A percentile compares a stretch with the other conserved stretches of the same genome.
phyloP scores from a whole-genome alignment of 1,140 invertebrate genomes.

The Heliothis virescens region DNA sequence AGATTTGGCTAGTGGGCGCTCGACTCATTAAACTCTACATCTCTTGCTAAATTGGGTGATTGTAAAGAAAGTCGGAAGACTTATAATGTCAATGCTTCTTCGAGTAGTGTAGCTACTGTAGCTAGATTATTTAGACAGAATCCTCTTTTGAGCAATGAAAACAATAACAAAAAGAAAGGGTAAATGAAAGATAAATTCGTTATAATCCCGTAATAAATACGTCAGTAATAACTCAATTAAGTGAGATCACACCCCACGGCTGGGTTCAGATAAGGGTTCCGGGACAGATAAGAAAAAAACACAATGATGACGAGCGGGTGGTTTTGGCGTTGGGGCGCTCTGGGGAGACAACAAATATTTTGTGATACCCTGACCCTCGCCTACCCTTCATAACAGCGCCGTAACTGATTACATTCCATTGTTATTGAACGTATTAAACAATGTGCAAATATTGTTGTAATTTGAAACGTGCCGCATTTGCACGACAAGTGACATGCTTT shows the following conservation, averaged over 20 bases:
- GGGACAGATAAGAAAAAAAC: constrained; percentile 66
- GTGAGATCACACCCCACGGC: constrained; percentile 69
- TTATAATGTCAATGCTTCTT: too few relatives aligned
- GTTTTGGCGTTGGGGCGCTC: constrained; percentile 59
- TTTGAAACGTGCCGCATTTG: constrained; percentile 18
- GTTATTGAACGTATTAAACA: constrained; percentile 72
- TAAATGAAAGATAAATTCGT: constrained; percentile 46
- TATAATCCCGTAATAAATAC: constrained; percentile 73
- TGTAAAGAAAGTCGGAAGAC: neutral
- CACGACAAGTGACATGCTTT: constrained; percentile 21
- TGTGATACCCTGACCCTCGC: constrained; percentile 66
- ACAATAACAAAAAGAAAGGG: constrained; percentile 23
- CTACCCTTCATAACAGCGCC: constrained; percentile 69
- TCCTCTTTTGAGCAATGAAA: neutral
- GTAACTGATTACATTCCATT: constrained; percentile 79
- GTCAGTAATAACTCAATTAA: constrained; percentile 82
- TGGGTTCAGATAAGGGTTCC: constrained; percentile 55
- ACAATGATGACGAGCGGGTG: constrained; percentile 65
- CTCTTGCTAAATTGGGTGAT: constrained; percentile 11
- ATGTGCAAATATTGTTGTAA: constrained; percentile 64
- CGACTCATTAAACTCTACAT: constrained; percentile 26
- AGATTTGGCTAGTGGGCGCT: constrained; percentile 36
- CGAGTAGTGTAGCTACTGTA: too few relatives aligned
- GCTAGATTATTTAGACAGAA: neutral
- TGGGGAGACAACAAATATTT: constrained; percentile 64